Base-by-base conservation (phyloP, 1,140 invertebrate genomes). In the Carposina sasakii region DNA sequence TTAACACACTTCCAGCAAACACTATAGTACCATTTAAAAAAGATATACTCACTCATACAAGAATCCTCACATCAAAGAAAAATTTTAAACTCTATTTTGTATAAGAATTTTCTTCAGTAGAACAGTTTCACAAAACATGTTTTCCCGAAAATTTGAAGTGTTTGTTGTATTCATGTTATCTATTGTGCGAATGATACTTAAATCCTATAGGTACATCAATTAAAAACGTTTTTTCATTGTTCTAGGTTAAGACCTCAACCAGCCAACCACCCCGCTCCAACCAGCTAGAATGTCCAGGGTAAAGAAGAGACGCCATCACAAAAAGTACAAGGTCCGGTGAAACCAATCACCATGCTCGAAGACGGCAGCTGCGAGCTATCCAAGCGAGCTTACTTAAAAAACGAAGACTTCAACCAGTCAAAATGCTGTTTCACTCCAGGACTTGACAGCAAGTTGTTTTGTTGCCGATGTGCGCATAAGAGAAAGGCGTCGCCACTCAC, bases 401-500 rank as follows among this genome's bases (percentile, higher is more conserved):
- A 54, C 24, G 44, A 42, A 6, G 31, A 54, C 17, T 30, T 57
- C 4, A 63, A 71, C 10, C 60, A 68, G 19, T 41, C 63, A 6
- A 66, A 57, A 28, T 71, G 64, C 40, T 68, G 68, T 28, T 68
- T 68, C 19, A 51, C 53, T 15, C 39, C 49, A 3, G 48, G 48
- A 24, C 64, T 69, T 33, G 67, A 72, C 40, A 44, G 58, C 3
- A 63, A 48, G 37, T 48, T 67, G 3, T 68, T 66, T 34, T 81
- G 76, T 45, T 77, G 76, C 31, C 63, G 71, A 33, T 81, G 76
- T 37, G 71, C 65, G 3, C 76, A 73, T 44, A 68, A 72, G 26
- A 58, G 78, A 10, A 63, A 77, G 21, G 76, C 81, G 0, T 84
- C 81, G 0, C 75, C 78, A 0, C 63, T 85, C 19, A 81, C 84